Percentiles rank a stretch among this genome's conserved stretches.
Evolutionary conservation across 2,888 invertebrate genomes (phyloP).

Genomic region (Sturmia bella): DNA sequence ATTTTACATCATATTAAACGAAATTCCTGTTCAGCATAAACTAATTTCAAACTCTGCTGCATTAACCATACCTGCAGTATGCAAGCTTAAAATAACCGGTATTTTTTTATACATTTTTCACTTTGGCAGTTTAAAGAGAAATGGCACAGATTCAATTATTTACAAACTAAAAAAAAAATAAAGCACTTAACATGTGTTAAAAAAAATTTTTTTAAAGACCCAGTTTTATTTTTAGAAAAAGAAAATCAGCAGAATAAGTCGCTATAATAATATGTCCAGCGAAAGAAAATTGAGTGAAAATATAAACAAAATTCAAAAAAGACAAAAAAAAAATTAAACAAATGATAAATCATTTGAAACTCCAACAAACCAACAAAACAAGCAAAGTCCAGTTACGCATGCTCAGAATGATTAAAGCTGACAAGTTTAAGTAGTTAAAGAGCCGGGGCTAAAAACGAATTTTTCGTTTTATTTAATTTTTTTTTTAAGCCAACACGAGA

Average conservation of each 20-base stretch:
- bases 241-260: conserved; percentile 23
- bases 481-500: conserved; percentile 35
- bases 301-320: conserved; percentile 19
- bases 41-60: too few species aligned
- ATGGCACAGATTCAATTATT: conserved; percentile 30
- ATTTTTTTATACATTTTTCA: conserved; percentile 7
- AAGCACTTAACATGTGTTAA: conserved; percentile 16
- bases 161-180: conserved; percentile 15
- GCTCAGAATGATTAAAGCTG: conserved; percentile 44
- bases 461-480: background rate
- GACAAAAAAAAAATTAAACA: background rate
- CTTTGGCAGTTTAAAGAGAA: too few species aligned
- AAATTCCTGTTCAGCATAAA: too few species aligned
- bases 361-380: background rate
- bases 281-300: conserved; percentile 57
- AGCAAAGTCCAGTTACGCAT: conserved; percentile 49
- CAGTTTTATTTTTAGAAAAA: conserved; percentile 26
- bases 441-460: background rate
- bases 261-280: conserved; percentile 13
- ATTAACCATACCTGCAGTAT: too few species aligned
- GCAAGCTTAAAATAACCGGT: conserved; percentile 41
- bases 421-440: background rate
- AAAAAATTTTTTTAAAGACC: background rate
- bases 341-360: conserved; percentile 6
- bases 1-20: too few species aligned